Percentiles rank a stretch among this genome's conserved stretches.
Evolutionary conservation across 53 echinoderm and acorn worm genomes (phyloP).

Genomic region (Actinopyga echinites): DNA sequence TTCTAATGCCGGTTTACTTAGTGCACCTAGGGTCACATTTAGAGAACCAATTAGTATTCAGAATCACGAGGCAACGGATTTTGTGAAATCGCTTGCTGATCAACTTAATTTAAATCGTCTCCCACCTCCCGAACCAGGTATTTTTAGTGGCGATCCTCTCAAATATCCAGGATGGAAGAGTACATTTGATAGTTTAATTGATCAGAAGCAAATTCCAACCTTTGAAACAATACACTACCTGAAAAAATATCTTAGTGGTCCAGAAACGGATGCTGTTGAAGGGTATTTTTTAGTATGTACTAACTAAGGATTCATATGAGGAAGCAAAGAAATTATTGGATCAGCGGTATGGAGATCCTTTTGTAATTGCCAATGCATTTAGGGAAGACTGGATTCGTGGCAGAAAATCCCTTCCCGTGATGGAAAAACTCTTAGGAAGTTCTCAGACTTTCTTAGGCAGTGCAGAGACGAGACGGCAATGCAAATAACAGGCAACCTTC

Average conservation of each 20-base stretch:
- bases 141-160: no score
- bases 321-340: conserved; percentile 34
- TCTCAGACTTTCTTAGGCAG: conserved; percentile 42
- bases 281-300: conserved; percentile 53
- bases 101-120: conserved; percentile 23
- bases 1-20: no score
- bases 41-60: background rate
- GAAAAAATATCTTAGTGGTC: conserved; percentile 60
- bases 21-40: no score
- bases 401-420: conserved; percentile 40
- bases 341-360: conserved; percentile 42
- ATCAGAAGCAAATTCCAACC: conserved; percentile 38
- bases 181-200: conserved; percentile 56
- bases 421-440: conserved; percentile 21
- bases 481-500: conserved; percentile 23
- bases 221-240: conserved; percentile 57
- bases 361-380: conserved; percentile 45
- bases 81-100: background rate
- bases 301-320: conserved; percentile 3
- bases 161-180: conserved; percentile 49
- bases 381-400: conserved; percentile 40
- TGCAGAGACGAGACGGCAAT: conserved; percentile 27
- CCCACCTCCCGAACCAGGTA: conserved; percentile 60
- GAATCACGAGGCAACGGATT: background rate
- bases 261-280: conserved; percentile 52